Percentiles rank a stretch among this genome's conserved stretches.
Evolutionary conservation across 2,797 vertebrate genomes (phyloP).

Genomic region (Botia almorhae): DNA sequence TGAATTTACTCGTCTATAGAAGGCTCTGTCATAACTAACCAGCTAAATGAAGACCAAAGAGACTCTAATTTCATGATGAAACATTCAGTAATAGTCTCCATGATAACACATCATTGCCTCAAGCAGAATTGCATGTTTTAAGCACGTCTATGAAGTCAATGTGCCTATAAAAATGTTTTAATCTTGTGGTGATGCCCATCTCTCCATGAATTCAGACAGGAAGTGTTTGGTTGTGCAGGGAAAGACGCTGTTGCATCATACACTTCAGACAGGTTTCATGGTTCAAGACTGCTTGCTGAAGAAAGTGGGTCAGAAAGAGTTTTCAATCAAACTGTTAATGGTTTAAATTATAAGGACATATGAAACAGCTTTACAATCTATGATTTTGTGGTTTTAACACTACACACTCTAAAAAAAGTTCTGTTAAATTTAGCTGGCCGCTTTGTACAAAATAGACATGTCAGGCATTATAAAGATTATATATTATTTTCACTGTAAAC

Average conservation of each 20-base stretch:
- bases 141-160: conserved; percentile 50
- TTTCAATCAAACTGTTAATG: not conserved
- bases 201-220: conserved; percentile 51
- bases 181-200: conserved; percentile 56
- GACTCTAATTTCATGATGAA: conserved; percentile 63
- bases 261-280: conserved; percentile 36
- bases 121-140: conserved; percentile 52
- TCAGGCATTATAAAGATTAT: no score
- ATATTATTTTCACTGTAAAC: no score
- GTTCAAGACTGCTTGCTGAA: conserved; percentile 44
- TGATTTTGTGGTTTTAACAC: not conserved
- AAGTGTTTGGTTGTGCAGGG: conserved; percentile 46
- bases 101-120: conserved; percentile 55
- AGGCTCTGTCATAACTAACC: conserved; percentile 54
- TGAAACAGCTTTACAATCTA: not conserved
- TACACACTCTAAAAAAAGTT: no score
- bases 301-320: conserved; percentile 28
- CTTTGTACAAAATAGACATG: no score
- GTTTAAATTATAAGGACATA: not conserved
- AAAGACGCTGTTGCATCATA: conserved; percentile 53
- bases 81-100: conserved; percentile 55
- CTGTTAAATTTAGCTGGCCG: no score
- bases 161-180: conserved; percentile 58
- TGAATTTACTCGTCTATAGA: conserved; percentile 49
- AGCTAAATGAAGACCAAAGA: conserved; percentile 59